Evolutionary conservation across 92 coral and sea anemone genomes (phyloP).

Genomic region (Virgularia gustaviana): DNA sequence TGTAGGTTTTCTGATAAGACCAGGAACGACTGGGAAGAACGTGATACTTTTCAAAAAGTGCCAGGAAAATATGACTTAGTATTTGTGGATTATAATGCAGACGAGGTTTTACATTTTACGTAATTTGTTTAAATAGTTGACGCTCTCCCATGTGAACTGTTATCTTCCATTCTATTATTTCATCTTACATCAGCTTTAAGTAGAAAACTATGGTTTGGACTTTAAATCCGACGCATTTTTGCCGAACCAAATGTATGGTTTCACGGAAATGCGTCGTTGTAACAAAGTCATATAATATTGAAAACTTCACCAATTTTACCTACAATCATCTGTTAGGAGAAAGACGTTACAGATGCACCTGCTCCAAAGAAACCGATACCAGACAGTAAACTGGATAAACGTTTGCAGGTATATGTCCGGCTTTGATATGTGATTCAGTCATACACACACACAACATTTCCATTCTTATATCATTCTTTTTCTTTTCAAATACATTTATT

Average conservation of each 20-base stretch:
- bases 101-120: no score
- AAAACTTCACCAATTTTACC: no score
- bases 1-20: conserved; percentile 83
- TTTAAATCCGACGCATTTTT: no score
- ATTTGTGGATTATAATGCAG: conserved; percentile 90
- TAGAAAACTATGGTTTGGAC: no score
- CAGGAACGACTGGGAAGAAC: conserved; percentile 79
- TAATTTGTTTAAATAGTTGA: no score
- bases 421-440: background rate
- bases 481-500: background rate
- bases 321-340: no score
- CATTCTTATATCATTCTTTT: background rate
- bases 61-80: conserved; percentile 85
- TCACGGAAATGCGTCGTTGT: no score
- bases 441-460: background rate
- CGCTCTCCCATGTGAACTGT: no score
- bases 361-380: conserved; percentile 66
- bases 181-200: no score
- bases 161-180: no score
- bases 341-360: conserved; percentile 72
- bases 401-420: conserved; percentile 54
- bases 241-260: no score
- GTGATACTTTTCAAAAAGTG: conserved; percentile 67
- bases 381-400: conserved; percentile 71
- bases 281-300: no score